A percentile compares a stretch with the other conserved stretches of the same genome.
phyloP scores from a whole-genome alignment of 2,797 vertebrate genomes.

The Etheostoma nigrum region DNA sequence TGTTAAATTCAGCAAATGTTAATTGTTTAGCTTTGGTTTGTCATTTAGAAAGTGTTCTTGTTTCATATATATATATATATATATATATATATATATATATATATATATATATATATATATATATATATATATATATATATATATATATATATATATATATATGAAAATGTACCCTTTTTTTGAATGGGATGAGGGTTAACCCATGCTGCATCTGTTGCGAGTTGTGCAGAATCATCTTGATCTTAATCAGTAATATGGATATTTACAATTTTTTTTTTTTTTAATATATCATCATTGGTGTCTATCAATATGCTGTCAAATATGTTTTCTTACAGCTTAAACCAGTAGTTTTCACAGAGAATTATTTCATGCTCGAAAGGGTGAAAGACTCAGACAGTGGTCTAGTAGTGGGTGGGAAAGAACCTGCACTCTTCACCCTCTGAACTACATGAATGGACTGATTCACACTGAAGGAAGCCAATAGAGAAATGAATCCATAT shows the following conservation, averaged over 20 bases:
- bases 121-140: neutral
- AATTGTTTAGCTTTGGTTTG: constrained; percentile 29
- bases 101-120: constrained; percentile 1
- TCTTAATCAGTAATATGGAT: constrained; percentile 3
- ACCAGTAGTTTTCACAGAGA: neutral
- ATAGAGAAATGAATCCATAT: constrained; percentile 9
- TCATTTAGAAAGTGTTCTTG: constrained; percentile 34
- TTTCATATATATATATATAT: constrained; percentile 1
- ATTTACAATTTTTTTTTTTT: neutral
- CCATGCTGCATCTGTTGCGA: constrained; percentile 4
- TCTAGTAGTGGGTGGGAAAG: neutral
- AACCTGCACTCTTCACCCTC: neutral
- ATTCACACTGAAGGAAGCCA: neutral
- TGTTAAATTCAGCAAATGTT: constrained; percentile 33
- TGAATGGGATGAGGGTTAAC: constrained; percentile 11
- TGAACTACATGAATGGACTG: neutral
- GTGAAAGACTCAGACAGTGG: neutral
- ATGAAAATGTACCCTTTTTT: constrained; percentile 27
- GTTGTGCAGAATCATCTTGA: constrained; percentile 11
- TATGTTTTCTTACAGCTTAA: neutral
- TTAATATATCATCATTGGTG: neutral
- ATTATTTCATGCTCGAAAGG: neutral
- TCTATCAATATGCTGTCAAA: neutral
- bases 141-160: neutral
- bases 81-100: too few relatives aligned